Conservation (phyloP, 2,113 vertebrate species). For the Oreotrochilus melanogaster region DNA sequence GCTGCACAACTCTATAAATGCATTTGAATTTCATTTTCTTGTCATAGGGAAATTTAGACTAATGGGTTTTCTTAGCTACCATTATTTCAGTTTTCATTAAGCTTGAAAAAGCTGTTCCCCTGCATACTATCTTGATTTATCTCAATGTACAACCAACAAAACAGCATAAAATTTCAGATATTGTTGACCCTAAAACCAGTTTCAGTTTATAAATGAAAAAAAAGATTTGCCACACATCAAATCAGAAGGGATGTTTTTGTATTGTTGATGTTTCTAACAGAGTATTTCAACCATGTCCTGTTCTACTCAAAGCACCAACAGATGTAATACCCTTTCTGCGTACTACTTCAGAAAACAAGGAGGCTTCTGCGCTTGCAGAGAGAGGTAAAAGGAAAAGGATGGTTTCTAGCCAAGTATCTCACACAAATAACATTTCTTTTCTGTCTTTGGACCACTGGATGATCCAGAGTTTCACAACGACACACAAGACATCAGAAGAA, state of each 20-base stretch:
- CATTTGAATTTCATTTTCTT: not conserved
- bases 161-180: not conserved
- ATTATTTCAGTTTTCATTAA: not conserved
- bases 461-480: not conserved
- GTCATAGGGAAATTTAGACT: slow-evolving; percentile 18
- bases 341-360: not conserved
- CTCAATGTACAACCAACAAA: not conserved
- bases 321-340: not conserved
- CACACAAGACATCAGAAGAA: not conserved
- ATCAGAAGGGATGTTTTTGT: not conserved
- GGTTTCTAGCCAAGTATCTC: not conserved
- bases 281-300: not conserved
- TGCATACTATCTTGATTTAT: not conserved
- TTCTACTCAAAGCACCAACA: not conserved
- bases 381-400: not conserved
- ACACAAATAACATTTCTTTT: not conserved
- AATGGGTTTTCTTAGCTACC: not conserved
- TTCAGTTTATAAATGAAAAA: not conserved
- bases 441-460: not conserved
- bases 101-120: not conserved
- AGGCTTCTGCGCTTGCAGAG: not conserved
- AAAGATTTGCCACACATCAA: not conserved
- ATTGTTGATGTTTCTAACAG: not conserved
- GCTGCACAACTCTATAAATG: not conserved
- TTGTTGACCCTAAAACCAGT: not conserved